Percentiles rank a stretch among this genome's conserved stretches.
Evolutionary conservation across 2,888 invertebrate genomes (phyloP).

Genomic region (Drosophila barbarae): DNA sequence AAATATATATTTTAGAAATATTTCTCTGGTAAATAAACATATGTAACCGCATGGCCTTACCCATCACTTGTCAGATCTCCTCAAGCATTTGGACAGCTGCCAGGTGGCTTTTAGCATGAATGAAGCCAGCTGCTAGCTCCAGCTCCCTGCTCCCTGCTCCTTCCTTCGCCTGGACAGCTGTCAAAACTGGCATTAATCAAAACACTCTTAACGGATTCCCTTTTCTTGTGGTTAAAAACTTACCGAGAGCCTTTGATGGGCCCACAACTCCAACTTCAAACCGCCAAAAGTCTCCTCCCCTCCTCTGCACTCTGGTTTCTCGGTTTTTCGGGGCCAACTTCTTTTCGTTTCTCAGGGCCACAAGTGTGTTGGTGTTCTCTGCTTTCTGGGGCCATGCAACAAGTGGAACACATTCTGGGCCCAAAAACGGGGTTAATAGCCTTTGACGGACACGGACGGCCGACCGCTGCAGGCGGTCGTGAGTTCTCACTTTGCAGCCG

Average conservation of each 20-base stretch:
- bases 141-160: background rate
- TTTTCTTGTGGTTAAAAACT: slow-evolving; percentile 20
- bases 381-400: slow-evolving; percentile 41
- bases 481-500: slow-evolving; percentile 66
- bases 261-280: background rate
- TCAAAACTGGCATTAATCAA: slow-evolving; percentile 72
- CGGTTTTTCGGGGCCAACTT: slow-evolving; percentile 27
- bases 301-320: background rate
- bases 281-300: background rate
- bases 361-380: background rate
- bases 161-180: slow-evolving; percentile 56
- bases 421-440: slow-evolving; percentile 65
- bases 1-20: too few relatives aligned
- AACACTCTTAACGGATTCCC: slow-evolving; percentile 57
- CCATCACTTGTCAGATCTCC: slow-evolving; percentile 4
- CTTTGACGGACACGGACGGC: slow-evolving; percentile 51
- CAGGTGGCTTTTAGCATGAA: slow-evolving; percentile 9
- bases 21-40: background rate
- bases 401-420: slow-evolving; percentile 60
- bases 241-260: slow-evolving; percentile 29
- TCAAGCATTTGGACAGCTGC: slow-evolving; percentile 15
- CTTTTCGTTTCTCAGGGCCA: slow-evolving; percentile 22
- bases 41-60: too few relatives aligned
- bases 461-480: slow-evolving; percentile 65
- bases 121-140: slow-evolving; percentile 8